Conservation (phyloP, 2,113 vertebrate species). For the Eolophus roseicapilla region DNA sequence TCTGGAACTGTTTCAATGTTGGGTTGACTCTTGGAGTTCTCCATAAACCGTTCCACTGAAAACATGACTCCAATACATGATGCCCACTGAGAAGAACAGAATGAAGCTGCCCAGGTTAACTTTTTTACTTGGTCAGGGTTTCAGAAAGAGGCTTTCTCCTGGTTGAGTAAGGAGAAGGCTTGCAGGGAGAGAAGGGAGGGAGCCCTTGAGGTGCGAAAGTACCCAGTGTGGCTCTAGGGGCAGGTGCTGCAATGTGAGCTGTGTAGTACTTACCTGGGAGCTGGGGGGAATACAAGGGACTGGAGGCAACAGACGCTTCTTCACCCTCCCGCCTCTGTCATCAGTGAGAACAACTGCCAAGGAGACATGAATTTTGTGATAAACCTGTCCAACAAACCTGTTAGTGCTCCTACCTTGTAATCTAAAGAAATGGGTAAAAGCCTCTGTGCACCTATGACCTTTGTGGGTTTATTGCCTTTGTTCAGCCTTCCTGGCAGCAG, state of each 20-base stretch:
- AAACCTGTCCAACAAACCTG: not conserved
- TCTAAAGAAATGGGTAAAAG: not conserved
- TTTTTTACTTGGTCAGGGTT: not conserved
- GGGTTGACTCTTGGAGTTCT: not conserved
- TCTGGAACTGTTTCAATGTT: not conserved
- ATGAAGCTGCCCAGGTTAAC: not conserved
- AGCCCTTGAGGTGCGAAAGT: not conserved
- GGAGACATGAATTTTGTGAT: not conserved
- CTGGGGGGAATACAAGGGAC: not conserved
- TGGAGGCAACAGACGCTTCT: not conserved
- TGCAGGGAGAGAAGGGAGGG: not conserved
- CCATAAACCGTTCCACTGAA: not conserved
- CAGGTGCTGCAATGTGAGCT: too few relatives aligned
- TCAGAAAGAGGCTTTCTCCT: not conserved
- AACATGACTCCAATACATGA: not conserved
- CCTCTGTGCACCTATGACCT: fast-evolving
- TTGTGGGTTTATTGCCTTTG: not conserved
- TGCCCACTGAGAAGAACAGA: not conserved
- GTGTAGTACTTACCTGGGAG: not conserved
- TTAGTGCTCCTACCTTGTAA: not conserved
- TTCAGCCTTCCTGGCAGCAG: not conserved
- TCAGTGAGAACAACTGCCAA: fast-evolving
- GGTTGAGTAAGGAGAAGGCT: not conserved
- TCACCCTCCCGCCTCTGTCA: not conserved
- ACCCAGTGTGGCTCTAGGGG: not conserved